Conservation (phyloP, 2,113 vertebrate species). For the Mustelus asterias region DNA sequence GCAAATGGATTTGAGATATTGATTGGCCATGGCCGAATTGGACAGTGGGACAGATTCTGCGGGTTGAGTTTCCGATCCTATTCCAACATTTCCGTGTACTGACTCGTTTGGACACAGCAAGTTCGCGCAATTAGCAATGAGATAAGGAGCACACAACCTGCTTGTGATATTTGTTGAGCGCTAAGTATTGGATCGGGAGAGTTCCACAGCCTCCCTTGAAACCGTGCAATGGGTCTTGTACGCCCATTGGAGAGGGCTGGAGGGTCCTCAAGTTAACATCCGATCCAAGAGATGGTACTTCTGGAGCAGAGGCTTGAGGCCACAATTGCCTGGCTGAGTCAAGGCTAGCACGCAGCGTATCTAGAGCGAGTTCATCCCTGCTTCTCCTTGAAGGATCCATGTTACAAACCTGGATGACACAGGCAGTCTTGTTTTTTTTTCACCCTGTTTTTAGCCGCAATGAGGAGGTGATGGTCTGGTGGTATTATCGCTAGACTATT, state of each 20-base stretch:
- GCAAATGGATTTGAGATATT: no score
- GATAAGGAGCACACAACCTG: neutral
- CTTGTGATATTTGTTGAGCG: neutral
- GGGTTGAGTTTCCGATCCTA: neutral
- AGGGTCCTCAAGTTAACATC: neutral
- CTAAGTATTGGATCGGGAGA: neutral
- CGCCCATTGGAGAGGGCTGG: no score
- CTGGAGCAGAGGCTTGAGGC: neutral
- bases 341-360: neutral
- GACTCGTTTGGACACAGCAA: neutral
- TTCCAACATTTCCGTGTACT: neutral
- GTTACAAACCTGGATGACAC: neutral
- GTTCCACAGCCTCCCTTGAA: neutral
- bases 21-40: neutral
- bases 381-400: neutral
- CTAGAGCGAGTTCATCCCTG: neutral
- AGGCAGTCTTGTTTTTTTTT: neutral
- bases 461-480: no score
- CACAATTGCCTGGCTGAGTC: neutral
- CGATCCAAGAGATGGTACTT: neutral
- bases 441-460: neutral
- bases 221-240: neutral
- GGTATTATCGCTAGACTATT: no score
- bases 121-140: neutral
- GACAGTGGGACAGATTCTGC: neutral